phyloP scores from a whole-genome alignment of 2,113 vertebrate species.

The Deroptyus accipitrinus region DNA sequence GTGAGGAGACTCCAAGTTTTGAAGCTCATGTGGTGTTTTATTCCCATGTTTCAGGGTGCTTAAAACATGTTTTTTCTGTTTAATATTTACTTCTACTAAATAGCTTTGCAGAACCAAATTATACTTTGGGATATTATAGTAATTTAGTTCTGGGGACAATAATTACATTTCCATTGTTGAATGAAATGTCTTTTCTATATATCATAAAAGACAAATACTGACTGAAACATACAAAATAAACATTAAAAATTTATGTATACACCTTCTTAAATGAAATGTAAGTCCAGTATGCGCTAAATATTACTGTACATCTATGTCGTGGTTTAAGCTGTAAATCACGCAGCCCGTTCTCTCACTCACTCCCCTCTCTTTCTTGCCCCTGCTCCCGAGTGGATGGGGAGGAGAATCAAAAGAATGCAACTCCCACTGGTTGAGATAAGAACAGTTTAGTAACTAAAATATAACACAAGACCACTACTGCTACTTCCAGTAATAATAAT shows the following conservation, averaged over 20 bases:
- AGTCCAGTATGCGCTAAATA: background rate
- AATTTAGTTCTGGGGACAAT: background rate
- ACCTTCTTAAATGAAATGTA: background rate
- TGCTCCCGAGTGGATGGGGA: too few species aligned
- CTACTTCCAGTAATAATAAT: too few species aligned
- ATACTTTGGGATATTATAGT: background rate
- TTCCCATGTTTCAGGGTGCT: background rate
- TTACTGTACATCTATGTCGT: background rate
- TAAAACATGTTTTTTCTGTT: background rate
- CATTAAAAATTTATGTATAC: background rate
- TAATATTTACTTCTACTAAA: background rate
- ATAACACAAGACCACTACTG: too few species aligned
- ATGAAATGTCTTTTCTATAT: background rate
- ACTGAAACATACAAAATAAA: background rate
- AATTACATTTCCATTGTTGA: background rate
- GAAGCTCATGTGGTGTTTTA: background rate
- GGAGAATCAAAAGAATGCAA: too few species aligned
- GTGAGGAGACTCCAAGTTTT: background rate
- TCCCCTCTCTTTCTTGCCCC: too few species aligned
- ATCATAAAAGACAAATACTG: background rate
- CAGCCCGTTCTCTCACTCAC: too few species aligned
- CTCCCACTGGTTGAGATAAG: too few species aligned
- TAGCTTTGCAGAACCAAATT: background rate
- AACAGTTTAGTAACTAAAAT: too few species aligned
- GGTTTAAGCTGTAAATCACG: too few species aligned